Evolutionary conservation across 2,888 invertebrate species (phyloP), one percentile per base, ranked within the genome.

Genomic region (Tholera decimalis): DNA sequence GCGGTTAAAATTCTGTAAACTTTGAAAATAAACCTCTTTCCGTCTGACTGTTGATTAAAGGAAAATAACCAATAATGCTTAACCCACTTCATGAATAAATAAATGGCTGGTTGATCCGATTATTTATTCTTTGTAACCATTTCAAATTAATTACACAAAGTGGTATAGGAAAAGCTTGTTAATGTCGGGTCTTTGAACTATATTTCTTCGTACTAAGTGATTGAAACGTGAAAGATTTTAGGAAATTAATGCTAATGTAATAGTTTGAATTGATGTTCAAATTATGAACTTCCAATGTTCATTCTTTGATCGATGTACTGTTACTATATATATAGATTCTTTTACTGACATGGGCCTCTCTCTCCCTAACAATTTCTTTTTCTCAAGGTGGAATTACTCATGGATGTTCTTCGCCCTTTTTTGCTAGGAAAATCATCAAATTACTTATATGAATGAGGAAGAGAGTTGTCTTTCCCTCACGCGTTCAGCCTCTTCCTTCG

Each of bases 81-180:
- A 49, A 54, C 35, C 49, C 33, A 41, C 20, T 55, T 39, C 56
- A 26, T 55, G 44, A 56, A 50, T 75, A 61, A 73, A 75, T 44
- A 54, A 46, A 30, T 55, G 24, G 55, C 22, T 1, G 18, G 54
- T 67, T 50, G 57, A 71, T 66, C 55, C 58, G 50, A 67, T 73
- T 58, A 73, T 73, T 74, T 55, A 67, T 58, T 54, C 58, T 46
- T 54, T 58, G 57, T 44, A 30, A 67, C 37, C 50, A 39, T 39
- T 73, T 50, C n/a, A 44, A 66, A 66, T 66, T 50, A 54, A 73
- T 74, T 66, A 58, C 41, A 44, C 58, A 58, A 67, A 58, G 22
- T 55, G 39, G 39, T 30, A 18, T 41, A 74, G 28, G 18, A 22
- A 73, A 51, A n/a, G 35, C 26, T 41, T 28, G 26, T 41, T 51